Evolutionary conservation across 2,113 vertebrate genomes (phyloP), one percentile per base, ranked within the genome.

Genomic region (Oenanthe oenanthe): DNA sequence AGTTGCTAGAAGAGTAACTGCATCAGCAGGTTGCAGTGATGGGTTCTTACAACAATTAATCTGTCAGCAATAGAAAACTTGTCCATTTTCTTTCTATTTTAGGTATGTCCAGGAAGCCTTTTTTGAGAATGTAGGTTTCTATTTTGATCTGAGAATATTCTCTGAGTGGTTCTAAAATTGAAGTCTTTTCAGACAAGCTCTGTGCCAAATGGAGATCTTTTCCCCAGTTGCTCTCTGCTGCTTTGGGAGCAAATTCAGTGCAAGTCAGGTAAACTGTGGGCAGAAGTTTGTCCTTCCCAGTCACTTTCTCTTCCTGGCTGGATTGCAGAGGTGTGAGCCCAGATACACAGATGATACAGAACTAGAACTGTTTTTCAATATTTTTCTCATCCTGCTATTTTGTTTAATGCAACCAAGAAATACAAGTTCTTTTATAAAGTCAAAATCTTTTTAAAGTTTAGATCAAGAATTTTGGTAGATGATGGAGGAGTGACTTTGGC

Each of bases 21-120:
- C 21, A 57, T 63, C 65, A 89, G 40, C 32, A 70, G 34, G 22
- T 80, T 82, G 22, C 42, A 79, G 54, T 38, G 42, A 19, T 62
- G 54, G 15, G 62, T 47, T 94, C 31, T 40, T 76, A 42, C 18
- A 89, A n/a, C 63, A 65, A 38, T 79, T 89, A 77, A 68, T 61
- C 50, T 85, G 81, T n/a, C 77, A 82, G 38, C 45, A 80, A 9
- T 3, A 74, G 62, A 77, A 82, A 77, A 40, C 40, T 40, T 67
- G 29, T 56, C 74, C 57, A 53, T 87, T 93, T 63, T 81, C 67
- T 81, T 93, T 95, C 75, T 79, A 58, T 85, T 94, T 94, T 85
- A 65, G 66, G 62, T 72, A 45, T 34, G 65, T 56, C 86, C 65
- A 72, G 53, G 53, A 75, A 87, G 22, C 3, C 17, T 62, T 62